Evolutionary conservation across 2,888 invertebrate genomes (phyloP), one percentile per base, ranked within the genome.

Genomic region (Leptarthrus brevirostris): DNA sequence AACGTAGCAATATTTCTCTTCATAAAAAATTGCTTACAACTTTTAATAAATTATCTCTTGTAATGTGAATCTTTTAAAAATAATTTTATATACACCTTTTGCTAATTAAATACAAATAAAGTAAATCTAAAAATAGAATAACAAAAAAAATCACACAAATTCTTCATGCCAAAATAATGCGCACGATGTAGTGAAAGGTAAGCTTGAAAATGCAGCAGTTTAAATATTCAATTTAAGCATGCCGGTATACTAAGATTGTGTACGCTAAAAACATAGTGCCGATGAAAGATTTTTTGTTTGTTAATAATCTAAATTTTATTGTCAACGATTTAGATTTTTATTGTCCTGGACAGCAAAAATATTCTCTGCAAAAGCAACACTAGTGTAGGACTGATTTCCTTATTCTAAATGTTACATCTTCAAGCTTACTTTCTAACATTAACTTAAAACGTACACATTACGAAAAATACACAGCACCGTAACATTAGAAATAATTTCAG

Each of bases 1-100:
- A n/a, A n/a, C n/a, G n/a, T n/a, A n/a, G n/a, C n/a, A n/a, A n/a
- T n/a, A n/a, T n/a, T n/a, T n/a, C n/a, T n/a, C n/a, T n/a, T n/a
- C n/a, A 74, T 30, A 73, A 61, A 76, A 53, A 66, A 72, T 64
- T 72, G 72, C 12, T 64, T 74, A 77, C 75, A 52, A 26, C 30
- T 52, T 52, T 52, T 69, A 52, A 26, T 69, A 30, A 30, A 52
- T 4, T 69, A 52, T 69, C 52, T 18, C 24, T 18, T 8, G 26
- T n/a, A 30, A 30, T 30, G 8, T 30, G 8, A 30, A 8, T 8
- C 30, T 30, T n/a, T n/a, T 30, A 30, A 30, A 30, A 8, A 30
- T 8, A 30, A 5, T 30, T 30, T 8, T 30, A 30, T 30, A 30
- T 30, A 30, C 30, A 30, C 3, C n/a, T n/a, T 30, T 30, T 8